Evolutionary conservation across 2,888 invertebrate species (phyloP), one percentile per base, ranked within the genome.

Genomic region (Lobophora halterata): DNA sequence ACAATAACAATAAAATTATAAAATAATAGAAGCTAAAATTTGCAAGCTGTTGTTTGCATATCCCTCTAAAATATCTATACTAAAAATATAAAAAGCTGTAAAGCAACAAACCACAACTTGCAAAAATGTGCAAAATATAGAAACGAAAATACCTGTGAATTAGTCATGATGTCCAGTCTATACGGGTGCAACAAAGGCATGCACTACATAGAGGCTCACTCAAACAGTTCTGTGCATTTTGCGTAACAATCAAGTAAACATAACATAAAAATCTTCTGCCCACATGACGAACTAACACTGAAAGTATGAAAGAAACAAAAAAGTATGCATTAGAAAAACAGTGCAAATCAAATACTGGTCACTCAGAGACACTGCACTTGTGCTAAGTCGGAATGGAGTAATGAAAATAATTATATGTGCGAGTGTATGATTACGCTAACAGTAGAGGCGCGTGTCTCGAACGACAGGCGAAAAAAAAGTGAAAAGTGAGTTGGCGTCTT

Each of bases 111-210:
- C 34, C 42, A 48, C 46, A 52, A 49, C 44, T 48, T 49, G 26
- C 49, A 64, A 61, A 49, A 61, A 56, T 58, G 67, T 64, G 68
- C 65, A 73, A 73, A 61, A 64, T 59, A 65, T 65, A 58, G 61
- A 65, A 73, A 70, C 30, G 61, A 52, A 61, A 69, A 70, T 88
- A 90, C 90, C 90, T 90, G 90, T 66, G 90, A 89, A 81, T 90
- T 90, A 67, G 90, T 90, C 90, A 90, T 90, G 71, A 70, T 78
- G 79, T 65, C 67, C 75, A 52, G 53, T 58, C 69, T 76, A 78
- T 56, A 67, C 65, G 48, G 72, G 82, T 83, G 85, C 79, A 63
- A 77, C 66, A 75, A 78, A 80, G 49, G 66, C 86, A 85, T 85
- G 85, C 86, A 86, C 83, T 85, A 85, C 76, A 79, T 77, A 77